These are phyloP conservation scores for Hoplias malabaricus DNA, from an alignment of 2,113 vertebrate species.

Conservation along the genomic window DNA sequence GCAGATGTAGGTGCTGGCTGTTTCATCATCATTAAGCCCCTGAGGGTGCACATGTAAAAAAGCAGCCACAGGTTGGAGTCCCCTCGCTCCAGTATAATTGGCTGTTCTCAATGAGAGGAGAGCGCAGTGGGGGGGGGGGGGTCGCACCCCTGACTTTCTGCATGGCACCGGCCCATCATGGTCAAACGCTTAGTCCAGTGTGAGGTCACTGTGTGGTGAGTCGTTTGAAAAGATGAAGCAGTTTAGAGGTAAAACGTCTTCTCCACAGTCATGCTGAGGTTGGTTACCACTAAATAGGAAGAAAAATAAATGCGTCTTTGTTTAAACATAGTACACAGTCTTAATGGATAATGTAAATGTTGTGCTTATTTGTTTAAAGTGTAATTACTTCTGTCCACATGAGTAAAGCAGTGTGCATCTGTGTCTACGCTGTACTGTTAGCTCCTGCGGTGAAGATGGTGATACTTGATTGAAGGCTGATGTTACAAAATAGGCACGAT, in stretches of 20 bases:
- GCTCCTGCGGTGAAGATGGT: not conserved
- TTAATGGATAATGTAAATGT: not conserved
- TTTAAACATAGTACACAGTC: not conserved
- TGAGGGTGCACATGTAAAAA: not conserved
- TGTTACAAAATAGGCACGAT: not conserved
- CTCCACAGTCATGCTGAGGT: not conserved
- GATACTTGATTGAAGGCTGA: not conserved
- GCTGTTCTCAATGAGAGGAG: not conserved
- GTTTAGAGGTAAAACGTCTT: not conserved
- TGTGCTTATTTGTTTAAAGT: not conserved
- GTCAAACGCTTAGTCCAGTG: not conserved
- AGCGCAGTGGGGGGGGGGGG: not conserved
- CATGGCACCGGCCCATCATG: not conserved
- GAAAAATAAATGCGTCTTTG: not conserved
- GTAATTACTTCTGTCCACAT: not conserved
- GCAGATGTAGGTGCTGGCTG: not conserved
- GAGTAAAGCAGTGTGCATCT: not conserved
- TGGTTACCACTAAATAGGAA: not conserved
- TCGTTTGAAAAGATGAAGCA: not conserved
- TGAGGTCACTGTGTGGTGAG: not conserved
- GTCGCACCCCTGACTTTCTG: not conserved
- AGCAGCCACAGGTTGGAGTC: not conserved
- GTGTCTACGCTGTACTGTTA: not conserved
- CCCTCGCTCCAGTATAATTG: not conserved
- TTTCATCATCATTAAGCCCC: conserved; percentile 1